A percentile compares a stretch with the other conserved stretches of the same genome.
Conservation (phyloP, 2,888 invertebrate species). For the Caenorhabditis macrosperma region DNA sequence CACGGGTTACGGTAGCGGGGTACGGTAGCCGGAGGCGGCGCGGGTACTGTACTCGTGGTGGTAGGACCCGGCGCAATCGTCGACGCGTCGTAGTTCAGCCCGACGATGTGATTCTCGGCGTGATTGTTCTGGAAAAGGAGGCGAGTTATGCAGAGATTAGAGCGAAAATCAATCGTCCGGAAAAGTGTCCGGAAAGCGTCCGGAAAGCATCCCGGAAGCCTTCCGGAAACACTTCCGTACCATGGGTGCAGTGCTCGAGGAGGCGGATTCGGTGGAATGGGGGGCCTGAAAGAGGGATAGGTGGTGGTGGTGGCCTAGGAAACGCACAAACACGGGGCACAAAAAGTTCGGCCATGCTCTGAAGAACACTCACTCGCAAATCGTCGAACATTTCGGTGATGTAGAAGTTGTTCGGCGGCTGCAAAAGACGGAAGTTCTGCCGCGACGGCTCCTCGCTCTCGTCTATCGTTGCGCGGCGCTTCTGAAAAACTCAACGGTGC, state of each 20-base stretch:
- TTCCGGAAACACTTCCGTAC: background rate
- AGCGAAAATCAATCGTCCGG: background rate
- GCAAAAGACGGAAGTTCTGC: constrained; percentile 70
- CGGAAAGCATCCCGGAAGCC: background rate
- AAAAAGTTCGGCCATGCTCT: too few species aligned
- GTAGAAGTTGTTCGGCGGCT: constrained; percentile 75
- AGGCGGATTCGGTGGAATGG: constrained; percentile 8
- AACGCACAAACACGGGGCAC: background rate
- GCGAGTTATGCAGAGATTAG: background rate
- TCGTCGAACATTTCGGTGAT: constrained; percentile 79
- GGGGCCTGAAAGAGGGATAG: constrained; percentile 35
- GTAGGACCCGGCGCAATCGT: background rate
- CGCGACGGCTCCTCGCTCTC: constrained; percentile 68
- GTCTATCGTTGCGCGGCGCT: constrained; percentile 51
- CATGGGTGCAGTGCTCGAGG: constrained; percentile 14
- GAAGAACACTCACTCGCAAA: constrained; percentile 57
- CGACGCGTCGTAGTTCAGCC: constrained; percentile 45
- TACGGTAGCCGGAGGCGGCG: too few species aligned
- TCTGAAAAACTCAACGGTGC: constrained; percentile 17
- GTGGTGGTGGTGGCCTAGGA: too few species aligned
- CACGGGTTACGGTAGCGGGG: background rate
- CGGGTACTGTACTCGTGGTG: background rate
- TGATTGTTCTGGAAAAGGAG: constrained; percentile 50
- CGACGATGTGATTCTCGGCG: constrained; percentile 37
- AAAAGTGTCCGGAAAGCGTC: background rate